Percentiles rank a stretch among this genome's conserved stretches.
These are phyloP conservation scores for Chromobotia macracanthus DNA, from an alignment of 2,797 vertebrate species.

Conservation along the genomic window DNA sequence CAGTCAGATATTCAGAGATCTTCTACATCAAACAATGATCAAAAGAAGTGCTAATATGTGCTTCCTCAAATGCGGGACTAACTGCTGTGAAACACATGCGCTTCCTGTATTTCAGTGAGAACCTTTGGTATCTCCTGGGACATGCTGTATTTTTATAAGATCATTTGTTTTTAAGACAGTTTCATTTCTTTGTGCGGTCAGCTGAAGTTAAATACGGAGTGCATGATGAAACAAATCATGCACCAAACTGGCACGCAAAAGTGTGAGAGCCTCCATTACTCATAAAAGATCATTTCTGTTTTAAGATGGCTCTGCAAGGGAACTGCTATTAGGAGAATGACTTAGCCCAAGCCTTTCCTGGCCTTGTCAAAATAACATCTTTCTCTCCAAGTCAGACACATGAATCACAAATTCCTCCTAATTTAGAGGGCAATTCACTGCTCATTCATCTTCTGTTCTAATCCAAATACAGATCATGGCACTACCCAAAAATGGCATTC, in stretches of 20 bases:
- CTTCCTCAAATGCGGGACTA: slow-evolving; percentile 49
- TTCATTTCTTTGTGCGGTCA: slow-evolving; percentile 27
- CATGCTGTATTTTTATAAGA: slow-evolving; percentile 36
- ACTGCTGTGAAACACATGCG: slow-evolving; percentile 26
- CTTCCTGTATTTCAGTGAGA: slow-evolving; percentile 44
- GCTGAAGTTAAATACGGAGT: background rate
- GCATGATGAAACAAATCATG: background rate
- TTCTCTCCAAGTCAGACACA: slow-evolving; percentile 45
- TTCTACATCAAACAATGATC: background rate
- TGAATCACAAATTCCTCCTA: slow-evolving; percentile 46
- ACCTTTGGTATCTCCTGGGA: background rate
- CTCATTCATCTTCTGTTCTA: slow-evolving; percentile 55
- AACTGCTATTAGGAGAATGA: slow-evolving; percentile 32
- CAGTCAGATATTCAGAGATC: background rate
- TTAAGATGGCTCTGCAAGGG: slow-evolving; percentile 30
- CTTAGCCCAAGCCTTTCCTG: slow-evolving; percentile 35
- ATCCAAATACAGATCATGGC: slow-evolving; percentile 54
- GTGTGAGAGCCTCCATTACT: slow-evolving; percentile 41
- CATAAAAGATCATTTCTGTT: slow-evolving; percentile 46
- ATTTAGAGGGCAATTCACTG: slow-evolving; percentile 53
- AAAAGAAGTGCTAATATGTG: slow-evolving; percentile 33
- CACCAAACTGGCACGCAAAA: background rate
- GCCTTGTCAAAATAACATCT: slow-evolving; percentile 40
- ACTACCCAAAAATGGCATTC: slow-evolving; percentile 44
- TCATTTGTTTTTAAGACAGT: slow-evolving; percentile 29